These are phyloP conservation scores for Rutpela maculata DNA, from an alignment of 2,888 invertebrate genomes.

Conservation along the genomic window DNA sequence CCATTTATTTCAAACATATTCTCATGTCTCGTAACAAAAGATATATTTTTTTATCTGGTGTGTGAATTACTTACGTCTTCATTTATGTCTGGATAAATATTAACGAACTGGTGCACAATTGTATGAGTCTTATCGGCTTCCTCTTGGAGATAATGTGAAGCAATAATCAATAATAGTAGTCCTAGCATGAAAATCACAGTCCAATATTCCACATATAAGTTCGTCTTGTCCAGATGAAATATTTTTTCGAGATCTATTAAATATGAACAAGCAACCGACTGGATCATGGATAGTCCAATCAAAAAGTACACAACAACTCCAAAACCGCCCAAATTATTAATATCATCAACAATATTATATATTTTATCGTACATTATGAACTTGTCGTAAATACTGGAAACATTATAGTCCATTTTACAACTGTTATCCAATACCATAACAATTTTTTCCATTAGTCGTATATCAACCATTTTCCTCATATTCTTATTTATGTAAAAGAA, in stretches of 20 bases:
- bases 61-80: slow-evolving; percentile 8
- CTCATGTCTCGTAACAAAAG: too few relatives aligned
- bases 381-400: not conserved
- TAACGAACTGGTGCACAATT: slow-evolving; percentile 3
- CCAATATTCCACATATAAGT: slow-evolving; percentile 14
- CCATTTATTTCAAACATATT: too few relatives aligned
- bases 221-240: not conserved
- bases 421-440: not conserved
- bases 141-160: not conserved
- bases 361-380: slow-evolving; percentile 17
- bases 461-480: not conserved
- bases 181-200: not conserved
- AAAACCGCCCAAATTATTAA: slow-evolving; percentile 11
- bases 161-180: not conserved
- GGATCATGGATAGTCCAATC: not conserved
- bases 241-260: not conserved
- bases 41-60: not conserved
- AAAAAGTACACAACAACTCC: slow-evolving; percentile 17
- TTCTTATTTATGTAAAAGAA: slow-evolving; percentile 1
- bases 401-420: not conserved
- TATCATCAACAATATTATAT: slow-evolving; percentile 10
- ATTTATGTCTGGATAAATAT: slow-evolving; percentile 11
- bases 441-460: not conserved
- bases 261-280: slow-evolving; percentile 17
- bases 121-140: slow-evolving; percentile 17